Conservation (phyloP, 2,113 vertebrate genomes). For the Macaca mulatta region DNA sequence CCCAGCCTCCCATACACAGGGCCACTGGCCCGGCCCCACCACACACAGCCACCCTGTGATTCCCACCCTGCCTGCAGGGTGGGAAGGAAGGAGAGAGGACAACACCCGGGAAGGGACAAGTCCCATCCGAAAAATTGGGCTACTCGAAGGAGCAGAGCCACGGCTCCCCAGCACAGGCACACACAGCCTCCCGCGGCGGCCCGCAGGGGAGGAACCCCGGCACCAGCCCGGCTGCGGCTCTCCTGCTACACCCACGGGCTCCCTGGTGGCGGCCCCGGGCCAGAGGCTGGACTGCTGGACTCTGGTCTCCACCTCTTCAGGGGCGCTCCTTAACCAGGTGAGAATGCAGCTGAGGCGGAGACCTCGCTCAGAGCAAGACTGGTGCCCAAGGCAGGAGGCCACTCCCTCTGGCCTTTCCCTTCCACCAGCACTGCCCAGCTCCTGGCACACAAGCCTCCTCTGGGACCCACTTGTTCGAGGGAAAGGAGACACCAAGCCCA, state of each 20-base stretch:
- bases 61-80: not conserved
- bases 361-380: not conserved
- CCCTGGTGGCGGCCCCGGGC: not conserved
- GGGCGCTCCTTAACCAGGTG: not conserved
- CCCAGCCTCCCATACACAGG: not conserved
- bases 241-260: not conserved
- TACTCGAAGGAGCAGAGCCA: not conserved
- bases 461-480: not conserved
- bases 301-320: not conserved
- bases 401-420: not conserved
- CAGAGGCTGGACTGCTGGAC: not conserved
- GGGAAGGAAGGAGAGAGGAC: constrained; percentile 51
- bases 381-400: rapidly evolving
- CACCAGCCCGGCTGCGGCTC: not conserved
- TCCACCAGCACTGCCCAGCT: not conserved
- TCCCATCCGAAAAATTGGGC: constrained; percentile 14
- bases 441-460: not conserved
- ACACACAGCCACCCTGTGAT: constrained; percentile 47
- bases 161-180: rapidly evolving
- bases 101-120: not conserved
- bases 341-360: not conserved
- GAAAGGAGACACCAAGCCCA: not conserved
- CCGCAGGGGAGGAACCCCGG: rapidly evolving
- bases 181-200: not conserved
- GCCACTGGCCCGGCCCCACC: not conserved